Base-by-base conservation (phyloP, 2,888 invertebrate genomes). In the Tetheella fluctuosa region DNA sequence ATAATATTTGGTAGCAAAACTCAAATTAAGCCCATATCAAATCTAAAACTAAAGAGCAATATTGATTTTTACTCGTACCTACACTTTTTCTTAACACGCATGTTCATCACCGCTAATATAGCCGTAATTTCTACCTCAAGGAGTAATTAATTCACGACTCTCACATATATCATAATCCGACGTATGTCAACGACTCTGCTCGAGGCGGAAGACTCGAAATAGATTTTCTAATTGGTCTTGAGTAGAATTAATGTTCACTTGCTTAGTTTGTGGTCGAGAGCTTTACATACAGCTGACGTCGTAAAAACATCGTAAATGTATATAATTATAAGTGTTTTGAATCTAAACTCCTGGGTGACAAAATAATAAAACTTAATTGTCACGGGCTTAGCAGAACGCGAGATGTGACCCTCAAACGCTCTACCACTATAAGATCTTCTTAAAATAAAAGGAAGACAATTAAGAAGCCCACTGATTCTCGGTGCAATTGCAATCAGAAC, bases 161-260 rank as follows among this genome's bases (percentile, higher is more conserved):
- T 69, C 70, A 65, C 74, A 65, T 74, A 71, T 63, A 70, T 70
- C 67, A 72, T 70, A 59, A 67, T 54, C 61, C 52, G 57, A 62
- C 65, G 64, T 70, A 60, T 73, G 72, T 75, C 77, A 73, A 74
- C 67, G 73, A 70, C 71, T 72, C 54, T 34, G 58, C 72, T 63
- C 42, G 54, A 61, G 42, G 25, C 28, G 52, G 52, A 30, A 20
- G 52, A 34, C 59, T 57, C 54, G 58, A 54, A 48, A 12, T 55
- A 20, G 34, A 55, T 23, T 20, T 55, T 20, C 55, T 55, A 55
- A 55, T 55, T 55, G 37, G 55, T 15, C 34, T 20, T 55, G 20
- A 23, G 13, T 34, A 23, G 37, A 37, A 48, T 20, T 20, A 48
- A 48, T 48, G 20, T 20, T 48, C 48, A 48, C 48, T 42, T 42